These are phyloP conservation scores for Elmis aenea DNA, from an alignment of 2,888 invertebrate species.

Conservation along the genomic window DNA sequence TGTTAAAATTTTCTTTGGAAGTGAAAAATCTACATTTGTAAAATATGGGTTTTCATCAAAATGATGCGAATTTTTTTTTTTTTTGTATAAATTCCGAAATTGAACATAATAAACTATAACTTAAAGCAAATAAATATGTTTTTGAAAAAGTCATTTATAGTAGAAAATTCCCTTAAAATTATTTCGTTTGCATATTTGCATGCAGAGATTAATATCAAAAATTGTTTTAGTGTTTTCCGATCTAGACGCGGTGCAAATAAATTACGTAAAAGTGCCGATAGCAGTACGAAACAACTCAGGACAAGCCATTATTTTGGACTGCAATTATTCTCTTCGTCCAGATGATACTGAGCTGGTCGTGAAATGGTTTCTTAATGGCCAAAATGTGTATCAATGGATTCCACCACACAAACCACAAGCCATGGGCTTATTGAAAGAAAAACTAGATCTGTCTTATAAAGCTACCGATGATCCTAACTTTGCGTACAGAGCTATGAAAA, in stretches of 20 bases:
- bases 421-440: conserved; percentile 52
- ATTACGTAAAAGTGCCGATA: conserved; percentile 42
- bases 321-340: conserved; percentile 60
- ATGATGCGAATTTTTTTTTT: too few relatives aligned
- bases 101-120: too few relatives aligned
- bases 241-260: conserved; percentile 37
- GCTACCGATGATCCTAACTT: conserved; percentile 64
- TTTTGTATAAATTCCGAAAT: too few relatives aligned
- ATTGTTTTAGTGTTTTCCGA: conserved; percentile 7
- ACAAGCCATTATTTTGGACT: conserved; percentile 60
- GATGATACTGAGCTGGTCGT: conserved; percentile 66
- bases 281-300: conserved; percentile 43
- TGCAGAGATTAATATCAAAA: too few relatives aligned
- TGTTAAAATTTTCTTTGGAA: too few relatives aligned
- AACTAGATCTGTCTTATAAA: conserved; percentile 60
- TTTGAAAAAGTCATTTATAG: too few relatives aligned
- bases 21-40: too few relatives aligned
- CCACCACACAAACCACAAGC: conserved; percentile 64
- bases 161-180: too few relatives aligned
- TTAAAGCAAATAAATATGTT: too few relatives aligned
- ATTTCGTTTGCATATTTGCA: too few relatives aligned
- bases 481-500: conserved; percentile 65
- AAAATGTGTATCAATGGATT: conserved; percentile 78
- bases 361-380: conserved; percentile 69
- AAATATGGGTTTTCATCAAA: too few relatives aligned